These are phyloP conservation scores for Urosaurus nigricauda DNA, from an alignment of 2,797 vertebrate species.

Conservation along the genomic window DNA sequence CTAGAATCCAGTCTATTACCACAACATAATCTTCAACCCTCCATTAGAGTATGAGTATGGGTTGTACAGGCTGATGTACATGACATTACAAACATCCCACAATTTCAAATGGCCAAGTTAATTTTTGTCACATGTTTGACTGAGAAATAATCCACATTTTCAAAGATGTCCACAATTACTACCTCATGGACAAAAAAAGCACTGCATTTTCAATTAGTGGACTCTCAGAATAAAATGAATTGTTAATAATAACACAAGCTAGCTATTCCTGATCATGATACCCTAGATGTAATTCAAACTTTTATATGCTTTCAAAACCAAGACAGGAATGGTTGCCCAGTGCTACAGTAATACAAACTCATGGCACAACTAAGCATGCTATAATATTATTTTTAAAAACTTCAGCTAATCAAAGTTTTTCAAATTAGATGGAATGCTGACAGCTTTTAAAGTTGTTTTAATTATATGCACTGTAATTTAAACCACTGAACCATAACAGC, in stretches of 20 bases:
- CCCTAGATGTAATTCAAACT: constrained; percentile 34
- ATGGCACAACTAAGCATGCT: constrained; percentile 56
- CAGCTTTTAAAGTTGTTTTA: constrained; percentile 78
- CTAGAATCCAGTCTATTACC: not conserved
- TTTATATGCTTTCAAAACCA: constrained; percentile 12
- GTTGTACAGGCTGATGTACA: not conserved
- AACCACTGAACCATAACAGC: constrained; percentile 74
- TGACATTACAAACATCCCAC: not conserved
- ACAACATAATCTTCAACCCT: not conserved
- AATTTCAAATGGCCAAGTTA: constrained; percentile 37
- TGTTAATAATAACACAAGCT: constrained; percentile 27
- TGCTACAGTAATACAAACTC: constrained; percentile 35
- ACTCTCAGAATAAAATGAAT: not conserved
- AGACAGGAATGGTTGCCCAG: not conserved
- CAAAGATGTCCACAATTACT: constrained; percentile 11
- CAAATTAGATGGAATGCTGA: constrained; percentile 72
- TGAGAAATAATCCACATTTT: constrained; percentile 32
- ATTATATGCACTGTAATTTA: constrained; percentile 77
- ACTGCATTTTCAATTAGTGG: not conserved
- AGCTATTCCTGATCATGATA: not conserved
- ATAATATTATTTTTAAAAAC: constrained; percentile 50
- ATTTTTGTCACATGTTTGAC: constrained; percentile 44
- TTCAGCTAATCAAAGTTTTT: constrained; percentile 72
- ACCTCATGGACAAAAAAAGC: constrained; percentile 24
- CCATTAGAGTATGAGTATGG: not conserved